Evolutionary conservation across 1,140 invertebrate genomes (phyloP), one percentile per base, ranked within the genome.

Genomic region (Meloidogyne exigua): DNA sequence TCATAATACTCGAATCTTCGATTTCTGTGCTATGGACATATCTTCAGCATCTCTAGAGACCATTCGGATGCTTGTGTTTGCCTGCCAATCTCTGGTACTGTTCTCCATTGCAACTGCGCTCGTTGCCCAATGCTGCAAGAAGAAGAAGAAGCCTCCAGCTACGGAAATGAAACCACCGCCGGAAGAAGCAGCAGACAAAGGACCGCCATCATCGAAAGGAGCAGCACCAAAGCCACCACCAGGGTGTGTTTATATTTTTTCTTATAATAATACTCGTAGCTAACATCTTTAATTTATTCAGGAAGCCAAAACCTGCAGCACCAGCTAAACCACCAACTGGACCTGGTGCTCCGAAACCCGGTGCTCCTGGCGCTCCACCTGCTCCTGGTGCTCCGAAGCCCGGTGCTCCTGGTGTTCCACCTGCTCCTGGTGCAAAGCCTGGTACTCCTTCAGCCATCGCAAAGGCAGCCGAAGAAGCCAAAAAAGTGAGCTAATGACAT

Each of bases 121-220:
- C 18, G 49, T n/a, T n/a, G 49, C 49, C 4, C 49, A 57, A 57
- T 57, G 49, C 49, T 57, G 49, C 49, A 57, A 57, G 49, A 57
- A 57, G 49, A 57, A 57, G 49, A 57, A 57, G 49, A 57, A 57
- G 49, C 18, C 49, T 57, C 49, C 49, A n/a, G 49, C 2, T 3
- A 57, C 49, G n/a, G 49, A 57, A 18, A 57, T 57, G 49, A 57
- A 57, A 57, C 49, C 49, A 57, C 49, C 49, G n/a, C 49, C 49
- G 49, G 49, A 57, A 57, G 49, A 57, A 9, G 49, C 18, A 57
- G 18, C 49, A n/a, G 49, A 57, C 15, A 57, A 57, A 57, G 18
- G 18, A 12, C 18, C 49, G n/a, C 18, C 49, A 4, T 57, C 18
- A n/a, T 3, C 18, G 13, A n/a, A n/a, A 57, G 15, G 18, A 57